These are phyloP conservation scores for Cryptoprocta ferox DNA, from an alignment of 2,797 vertebrate genomes.

Conservation along the genomic window DNA sequence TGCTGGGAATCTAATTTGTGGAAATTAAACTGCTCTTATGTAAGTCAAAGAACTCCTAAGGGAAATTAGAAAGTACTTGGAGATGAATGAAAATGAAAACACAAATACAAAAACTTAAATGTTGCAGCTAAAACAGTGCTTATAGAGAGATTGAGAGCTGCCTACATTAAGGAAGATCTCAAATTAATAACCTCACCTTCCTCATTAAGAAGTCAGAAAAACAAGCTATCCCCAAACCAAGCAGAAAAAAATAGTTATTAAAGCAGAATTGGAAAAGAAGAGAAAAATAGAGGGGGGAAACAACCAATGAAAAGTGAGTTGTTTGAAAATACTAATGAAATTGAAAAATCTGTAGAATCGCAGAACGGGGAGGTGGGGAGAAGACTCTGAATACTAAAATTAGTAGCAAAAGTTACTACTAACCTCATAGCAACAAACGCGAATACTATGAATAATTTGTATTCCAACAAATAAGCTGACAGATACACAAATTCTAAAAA, in stretches of 20 bases:
- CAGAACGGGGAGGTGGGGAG: not conserved
- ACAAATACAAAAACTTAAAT: not conserved
- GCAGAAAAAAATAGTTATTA: not conserved
- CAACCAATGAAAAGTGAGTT: not conserved
- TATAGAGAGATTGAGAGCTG: not conserved
- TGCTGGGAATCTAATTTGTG: not conserved
- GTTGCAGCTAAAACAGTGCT: not conserved
- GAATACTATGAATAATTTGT: not conserved
- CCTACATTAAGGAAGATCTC: not conserved
- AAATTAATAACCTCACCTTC: not conserved
- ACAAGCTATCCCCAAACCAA: not conserved
- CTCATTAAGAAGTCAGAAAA: not conserved
- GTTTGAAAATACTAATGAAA: not conserved
- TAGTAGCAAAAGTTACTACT: not conserved
- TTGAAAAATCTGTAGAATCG: not conserved
- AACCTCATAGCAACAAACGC: not conserved
- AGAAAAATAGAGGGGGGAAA: not conserved
- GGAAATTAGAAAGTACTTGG: not conserved
- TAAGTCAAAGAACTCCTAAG: not conserved
- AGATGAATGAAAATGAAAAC: not conserved
- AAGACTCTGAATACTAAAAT: not conserved
- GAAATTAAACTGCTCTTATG: not conserved
- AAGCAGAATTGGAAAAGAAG: not conserved
- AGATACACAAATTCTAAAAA: not conserved
- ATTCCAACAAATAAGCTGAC: not conserved